phyloP scores from a whole-genome alignment of 2,113 vertebrate genomes.

The Myiagra hebetior region DNA sequence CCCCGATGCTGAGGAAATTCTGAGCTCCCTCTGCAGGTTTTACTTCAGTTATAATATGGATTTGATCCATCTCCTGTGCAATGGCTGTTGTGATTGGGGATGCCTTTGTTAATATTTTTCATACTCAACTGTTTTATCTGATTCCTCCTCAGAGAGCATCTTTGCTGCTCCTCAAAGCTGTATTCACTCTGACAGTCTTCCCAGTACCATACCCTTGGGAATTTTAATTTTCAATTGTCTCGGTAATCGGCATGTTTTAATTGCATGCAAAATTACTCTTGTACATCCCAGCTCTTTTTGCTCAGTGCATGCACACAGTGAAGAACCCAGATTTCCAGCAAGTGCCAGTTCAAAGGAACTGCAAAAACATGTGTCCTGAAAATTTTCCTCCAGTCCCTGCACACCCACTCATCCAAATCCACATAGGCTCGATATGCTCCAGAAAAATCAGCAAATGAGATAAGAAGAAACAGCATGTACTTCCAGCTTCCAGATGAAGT shows the following conservation, averaged over 20 bases:
- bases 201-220: not conserved
- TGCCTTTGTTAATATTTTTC: not conserved
- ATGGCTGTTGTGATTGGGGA: not conserved
- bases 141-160: not conserved
- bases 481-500: not conserved
- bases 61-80: constrained; percentile 21
- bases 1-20: not conserved
- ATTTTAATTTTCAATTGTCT: not conserved
- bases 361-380: not conserved
- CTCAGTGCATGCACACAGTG: not conserved
- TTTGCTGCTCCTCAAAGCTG: not conserved
- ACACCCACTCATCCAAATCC: not conserved
- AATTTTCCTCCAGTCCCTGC: not conserved
- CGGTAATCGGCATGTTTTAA: not conserved
- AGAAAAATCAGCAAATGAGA: not conserved
- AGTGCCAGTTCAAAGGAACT: not conserved
- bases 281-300: not conserved
- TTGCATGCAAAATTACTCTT: not conserved
- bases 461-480: not conserved
- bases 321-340: not conserved
- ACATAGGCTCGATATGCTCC: not conserved
- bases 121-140: constrained; percentile 1
- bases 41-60: not conserved
- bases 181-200: not conserved
- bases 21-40: not conserved